These are phyloP conservation scores for Thera britannica DNA, from an alignment of 2,888 invertebrate genomes.

Conservation along the genomic window DNA sequence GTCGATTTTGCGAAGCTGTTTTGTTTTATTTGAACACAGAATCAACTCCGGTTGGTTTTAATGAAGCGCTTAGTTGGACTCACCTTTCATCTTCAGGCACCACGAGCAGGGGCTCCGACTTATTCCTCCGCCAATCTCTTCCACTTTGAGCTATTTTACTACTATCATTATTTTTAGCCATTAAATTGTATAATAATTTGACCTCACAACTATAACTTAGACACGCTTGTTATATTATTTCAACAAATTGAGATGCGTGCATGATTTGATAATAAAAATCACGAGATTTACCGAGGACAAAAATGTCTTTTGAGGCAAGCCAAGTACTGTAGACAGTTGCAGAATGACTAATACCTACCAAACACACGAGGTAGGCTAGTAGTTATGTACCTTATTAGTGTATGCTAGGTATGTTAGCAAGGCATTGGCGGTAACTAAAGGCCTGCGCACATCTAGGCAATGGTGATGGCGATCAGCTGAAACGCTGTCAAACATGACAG, in stretches of 20 bases:
- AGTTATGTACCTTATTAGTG: not conserved
- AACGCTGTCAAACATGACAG: too few species aligned
- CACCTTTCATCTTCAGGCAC: slow-evolving; percentile 83
- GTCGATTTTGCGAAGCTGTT: slow-evolving; percentile 61
- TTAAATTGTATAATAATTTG: slow-evolving; percentile 29
- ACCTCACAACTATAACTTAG: not conserved
- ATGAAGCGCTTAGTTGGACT: slow-evolving; percentile 72
- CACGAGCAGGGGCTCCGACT: slow-evolving; percentile 71
- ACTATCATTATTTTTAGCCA: slow-evolving; percentile 74
- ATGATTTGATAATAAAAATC: slow-evolving; percentile 4
- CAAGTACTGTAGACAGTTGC: slow-evolving; percentile 54
- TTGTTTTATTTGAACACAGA: slow-evolving; percentile 68
- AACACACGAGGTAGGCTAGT: slow-evolving; percentile 6
- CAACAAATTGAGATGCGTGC: not conserved
- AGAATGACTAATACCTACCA: slow-evolving; percentile 24
- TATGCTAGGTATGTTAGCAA: slow-evolving; percentile 18
- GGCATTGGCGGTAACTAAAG: too few species aligned
- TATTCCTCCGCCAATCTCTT: slow-evolving; percentile 68
- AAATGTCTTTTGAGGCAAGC: slow-evolving; percentile 52
- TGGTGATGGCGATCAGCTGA: not conserved
- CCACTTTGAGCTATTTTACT: slow-evolving; percentile 69
- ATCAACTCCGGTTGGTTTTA: slow-evolving; percentile 73
- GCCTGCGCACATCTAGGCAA: slow-evolving; percentile 3
- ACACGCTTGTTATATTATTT: not conserved
- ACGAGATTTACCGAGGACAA: slow-evolving; percentile 30